Evolutionary conservation across 2,113 vertebrate genomes (phyloP).

Genomic region (Clarias macrocephalus): DNA sequence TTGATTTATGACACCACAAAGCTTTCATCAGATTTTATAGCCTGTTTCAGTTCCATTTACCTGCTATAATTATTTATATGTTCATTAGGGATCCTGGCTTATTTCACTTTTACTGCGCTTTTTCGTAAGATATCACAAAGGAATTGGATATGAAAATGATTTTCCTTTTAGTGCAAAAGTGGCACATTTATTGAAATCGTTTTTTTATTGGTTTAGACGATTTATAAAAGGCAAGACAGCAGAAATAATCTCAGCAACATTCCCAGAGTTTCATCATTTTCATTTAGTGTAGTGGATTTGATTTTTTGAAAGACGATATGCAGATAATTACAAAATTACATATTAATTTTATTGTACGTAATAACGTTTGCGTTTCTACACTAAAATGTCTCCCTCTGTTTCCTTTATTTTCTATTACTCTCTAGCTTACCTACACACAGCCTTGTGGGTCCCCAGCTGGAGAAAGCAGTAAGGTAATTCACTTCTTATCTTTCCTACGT

Average conservation of each 20-base stretch:
- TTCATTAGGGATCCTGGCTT: constrained; percentile 38
- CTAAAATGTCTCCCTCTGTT: constrained; percentile 11
- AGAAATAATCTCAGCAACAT: background rate
- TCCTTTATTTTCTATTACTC: background rate
- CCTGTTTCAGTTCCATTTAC: constrained; percentile 37
- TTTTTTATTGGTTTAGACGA: background rate
- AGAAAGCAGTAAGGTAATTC: constrained; percentile 46
- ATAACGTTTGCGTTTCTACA: background rate
- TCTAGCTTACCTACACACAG: constrained; percentile 6
- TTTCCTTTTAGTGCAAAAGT: constrained; percentile 8
- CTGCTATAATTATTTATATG: constrained; percentile 49
- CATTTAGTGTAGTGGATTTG: background rate
- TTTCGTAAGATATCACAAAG: background rate
- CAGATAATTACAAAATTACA: background rate
- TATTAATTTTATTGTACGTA: background rate
- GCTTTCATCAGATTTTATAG: constrained; percentile 49
- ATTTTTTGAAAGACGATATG: background rate
- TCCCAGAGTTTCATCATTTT: background rate
- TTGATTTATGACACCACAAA: constrained; percentile 45
- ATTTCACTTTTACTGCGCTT: constrained; percentile 20
- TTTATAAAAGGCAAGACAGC: background rate
- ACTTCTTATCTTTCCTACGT: constrained; percentile 46
- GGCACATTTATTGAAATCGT: background rate
- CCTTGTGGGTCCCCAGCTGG: constrained; percentile 44
- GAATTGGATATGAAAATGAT: constrained; percentile 30